These are phyloP conservation scores for Brachirus orientalis DNA, from an alignment of 2,113 vertebrate species.

Conservation along the genomic window DNA sequence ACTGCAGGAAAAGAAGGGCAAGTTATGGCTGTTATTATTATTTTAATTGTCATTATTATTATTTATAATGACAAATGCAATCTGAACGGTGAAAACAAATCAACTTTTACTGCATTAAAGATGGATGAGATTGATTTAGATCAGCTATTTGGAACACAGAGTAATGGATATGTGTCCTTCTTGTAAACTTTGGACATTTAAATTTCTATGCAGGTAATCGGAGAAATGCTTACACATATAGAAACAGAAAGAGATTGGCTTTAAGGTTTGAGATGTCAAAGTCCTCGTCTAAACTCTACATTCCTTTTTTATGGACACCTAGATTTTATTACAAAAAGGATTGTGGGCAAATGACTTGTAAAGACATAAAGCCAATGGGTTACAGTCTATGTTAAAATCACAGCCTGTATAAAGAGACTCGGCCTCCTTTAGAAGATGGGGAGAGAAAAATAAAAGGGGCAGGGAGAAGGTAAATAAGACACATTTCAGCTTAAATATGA, in stretches of 20 bases:
- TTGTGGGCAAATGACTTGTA: neutral
- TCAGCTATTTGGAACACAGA: no score
- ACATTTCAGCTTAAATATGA: neutral
- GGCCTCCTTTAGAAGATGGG: neutral
- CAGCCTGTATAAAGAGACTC: neutral
- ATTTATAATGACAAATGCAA: neutral
- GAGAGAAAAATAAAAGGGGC: neutral
- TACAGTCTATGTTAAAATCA: constrained; percentile 20
- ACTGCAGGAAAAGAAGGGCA: no score
- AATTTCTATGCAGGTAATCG: no score
- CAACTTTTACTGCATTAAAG: no score
- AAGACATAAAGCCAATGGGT: constrained; percentile 7
- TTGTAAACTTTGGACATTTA: no score
- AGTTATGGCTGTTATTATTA: no score
- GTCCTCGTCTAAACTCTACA: neutral
- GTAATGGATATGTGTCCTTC: no score
- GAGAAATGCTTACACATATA: neutral
- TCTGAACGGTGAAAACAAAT: no score
- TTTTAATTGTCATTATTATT: no score
- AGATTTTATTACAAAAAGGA: constrained; percentile 20
- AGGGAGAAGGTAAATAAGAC: neutral
- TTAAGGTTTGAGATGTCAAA: neutral
- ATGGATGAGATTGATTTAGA: no score
- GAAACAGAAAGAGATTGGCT: neutral
- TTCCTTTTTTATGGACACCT: neutral